A percentile compares a stretch with the other conserved stretches of the same genome.
phyloP scores from a whole-genome alignment of 2,113 vertebrate genomes.

The Gopherus flavomarginatus region DNA sequence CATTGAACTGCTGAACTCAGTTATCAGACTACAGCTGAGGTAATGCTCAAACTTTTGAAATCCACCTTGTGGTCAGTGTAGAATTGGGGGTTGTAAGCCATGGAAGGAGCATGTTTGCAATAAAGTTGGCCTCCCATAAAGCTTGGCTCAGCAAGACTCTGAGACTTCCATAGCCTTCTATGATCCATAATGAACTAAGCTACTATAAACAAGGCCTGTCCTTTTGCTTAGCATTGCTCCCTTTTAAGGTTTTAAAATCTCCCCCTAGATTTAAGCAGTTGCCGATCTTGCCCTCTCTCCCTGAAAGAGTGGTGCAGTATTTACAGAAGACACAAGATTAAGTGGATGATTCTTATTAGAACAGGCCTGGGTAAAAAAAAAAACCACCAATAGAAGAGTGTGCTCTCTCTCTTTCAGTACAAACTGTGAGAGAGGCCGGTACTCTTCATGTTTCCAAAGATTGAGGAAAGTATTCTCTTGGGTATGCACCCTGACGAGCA shows the following conservation, averaged over 20 bases:
- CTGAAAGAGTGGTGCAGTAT: accelerated
- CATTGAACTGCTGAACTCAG: no score
- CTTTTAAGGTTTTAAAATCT: not conserved
- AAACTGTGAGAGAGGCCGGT: accelerated
- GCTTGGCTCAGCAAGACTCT: no score
- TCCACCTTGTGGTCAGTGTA: no score
- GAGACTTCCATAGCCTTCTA: no score
- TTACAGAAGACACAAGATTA: not conserved
- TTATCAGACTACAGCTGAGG: no score
- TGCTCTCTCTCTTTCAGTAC: not conserved
- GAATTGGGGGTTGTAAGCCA: no score
- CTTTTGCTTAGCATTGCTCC: accelerated
- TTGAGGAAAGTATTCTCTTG: not conserved
- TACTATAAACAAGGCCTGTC: not conserved
- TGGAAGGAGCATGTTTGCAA: no score
- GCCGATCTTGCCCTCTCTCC: not conserved
- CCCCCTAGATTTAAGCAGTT: not conserved
- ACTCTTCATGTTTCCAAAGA: not conserved
- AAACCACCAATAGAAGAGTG: not conserved
- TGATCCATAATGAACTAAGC: not conserved
- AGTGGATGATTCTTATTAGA: not conserved
- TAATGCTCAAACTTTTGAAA: no score
- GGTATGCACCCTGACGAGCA: not conserved
- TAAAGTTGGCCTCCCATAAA: no score
- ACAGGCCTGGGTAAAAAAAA: not conserved